Percentiles rank a stretch among this genome's conserved stretches.
These are phyloP conservation scores for Epinephelus awoara DNA, from an alignment of 2,797 vertebrate species.

Conservation along the genomic window DNA sequence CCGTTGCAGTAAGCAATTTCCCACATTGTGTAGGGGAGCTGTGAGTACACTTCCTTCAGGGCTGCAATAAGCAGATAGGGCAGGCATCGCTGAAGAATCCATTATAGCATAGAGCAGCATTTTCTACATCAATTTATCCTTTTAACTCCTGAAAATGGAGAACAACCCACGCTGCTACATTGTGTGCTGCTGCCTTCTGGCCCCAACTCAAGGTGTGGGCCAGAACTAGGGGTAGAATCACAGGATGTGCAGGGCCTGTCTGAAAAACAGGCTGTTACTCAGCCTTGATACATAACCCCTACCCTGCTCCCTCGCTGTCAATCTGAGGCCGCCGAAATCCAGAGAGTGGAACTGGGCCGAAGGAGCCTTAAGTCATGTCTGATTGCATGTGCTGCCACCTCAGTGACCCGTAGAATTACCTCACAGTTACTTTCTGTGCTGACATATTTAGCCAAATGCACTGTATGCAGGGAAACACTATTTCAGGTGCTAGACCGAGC, in stretches of 20 bases:
- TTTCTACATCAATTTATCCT: slow-evolving; percentile 84
- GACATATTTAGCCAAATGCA: slow-evolving; percentile 59
- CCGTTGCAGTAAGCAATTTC: slow-evolving; percentile 86
- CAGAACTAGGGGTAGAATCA: slow-evolving; percentile 69
- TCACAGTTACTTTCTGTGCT: slow-evolving; percentile 44
- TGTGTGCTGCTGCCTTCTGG: slow-evolving; percentile 76
- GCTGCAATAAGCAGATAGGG: slow-evolving; percentile 87
- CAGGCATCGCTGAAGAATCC: slow-evolving; percentile 81
- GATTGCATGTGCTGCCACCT: slow-evolving; percentile 61
- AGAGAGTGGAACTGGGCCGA: slow-evolving; percentile 60
- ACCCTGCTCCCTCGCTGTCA: slow-evolving; percentile 59
- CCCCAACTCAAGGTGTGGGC: slow-evolving; percentile 78
- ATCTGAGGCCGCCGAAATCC: slow-evolving; percentile 56
- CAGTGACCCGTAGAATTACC: slow-evolving; percentile 58
- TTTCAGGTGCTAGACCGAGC: slow-evolving; percentile 22
- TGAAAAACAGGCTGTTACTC: slow-evolving; percentile 57
- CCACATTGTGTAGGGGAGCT: slow-evolving; percentile 83
- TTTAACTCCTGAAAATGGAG: slow-evolving; percentile 84
- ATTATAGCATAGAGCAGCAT: slow-evolving; percentile 83
- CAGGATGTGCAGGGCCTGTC: slow-evolving; percentile 50
- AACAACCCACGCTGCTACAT: slow-evolving; percentile 77
- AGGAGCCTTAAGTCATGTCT: slow-evolving; percentile 64
- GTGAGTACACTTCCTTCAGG: slow-evolving; percentile 83
- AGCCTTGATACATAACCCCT: slow-evolving; percentile 62
- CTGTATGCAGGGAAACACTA: slow-evolving; percentile 26